Evolutionary conservation across 2,113 vertebrate genomes (phyloP).

Genomic region (Eulemur rufifrons): DNA sequence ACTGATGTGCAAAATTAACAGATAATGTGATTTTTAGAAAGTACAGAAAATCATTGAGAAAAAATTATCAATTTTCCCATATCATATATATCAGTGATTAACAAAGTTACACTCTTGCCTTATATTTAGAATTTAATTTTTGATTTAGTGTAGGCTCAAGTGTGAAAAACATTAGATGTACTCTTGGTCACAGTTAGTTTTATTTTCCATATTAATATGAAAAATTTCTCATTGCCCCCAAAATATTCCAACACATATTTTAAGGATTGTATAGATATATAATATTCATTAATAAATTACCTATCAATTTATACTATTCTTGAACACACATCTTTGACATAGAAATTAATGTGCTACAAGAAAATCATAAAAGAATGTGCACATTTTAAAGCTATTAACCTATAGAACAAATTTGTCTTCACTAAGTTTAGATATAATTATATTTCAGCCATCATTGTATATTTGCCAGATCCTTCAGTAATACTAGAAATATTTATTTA

Average conservation of each 20-base stretch:
- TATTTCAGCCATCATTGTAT: too few relatives aligned
- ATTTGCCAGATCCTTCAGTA: too few relatives aligned
- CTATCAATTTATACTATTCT: background rate
- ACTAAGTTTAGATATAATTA: too few relatives aligned
- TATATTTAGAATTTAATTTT: background rate
- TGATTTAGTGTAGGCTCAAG: background rate
- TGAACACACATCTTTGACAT: background rate
- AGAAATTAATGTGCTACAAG: background rate
- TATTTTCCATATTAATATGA: background rate
- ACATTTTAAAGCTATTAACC: background rate
- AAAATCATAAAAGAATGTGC: background rate
- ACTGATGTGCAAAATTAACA: background rate
- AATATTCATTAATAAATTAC: background rate
- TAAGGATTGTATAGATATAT: background rate
- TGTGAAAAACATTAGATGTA: background rate
- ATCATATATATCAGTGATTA: background rate
- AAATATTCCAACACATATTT: background rate
- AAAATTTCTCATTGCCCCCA: background rate
- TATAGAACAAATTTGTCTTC: background rate
- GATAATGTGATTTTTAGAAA: background rate
- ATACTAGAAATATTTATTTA: too few relatives aligned
- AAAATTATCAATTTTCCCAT: background rate
- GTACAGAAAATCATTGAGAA: background rate
- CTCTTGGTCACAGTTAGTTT: background rate
- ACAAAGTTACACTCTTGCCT: background rate